These are phyloP conservation scores for Eulimnadia texana DNA, from an alignment of 1,140 invertebrate species.

Conservation along the genomic window DNA sequence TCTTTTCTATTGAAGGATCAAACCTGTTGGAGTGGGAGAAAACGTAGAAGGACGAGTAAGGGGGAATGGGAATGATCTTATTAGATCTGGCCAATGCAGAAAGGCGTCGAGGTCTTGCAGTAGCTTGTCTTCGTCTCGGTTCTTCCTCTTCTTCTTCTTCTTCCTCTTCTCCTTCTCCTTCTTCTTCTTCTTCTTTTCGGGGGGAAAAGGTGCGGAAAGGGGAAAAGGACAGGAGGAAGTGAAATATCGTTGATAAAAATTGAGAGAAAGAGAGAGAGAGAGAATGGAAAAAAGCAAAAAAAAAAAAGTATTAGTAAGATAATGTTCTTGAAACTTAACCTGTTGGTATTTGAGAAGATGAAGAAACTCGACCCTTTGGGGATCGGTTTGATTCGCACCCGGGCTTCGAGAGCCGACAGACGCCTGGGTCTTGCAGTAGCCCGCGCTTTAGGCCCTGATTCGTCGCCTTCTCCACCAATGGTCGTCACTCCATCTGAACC, in stretches of 20 bases:
- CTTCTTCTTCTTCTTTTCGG: conserved; percentile 22
- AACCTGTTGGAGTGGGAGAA: conserved; percentile 89
- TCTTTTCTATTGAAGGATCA: conserved; percentile 20
- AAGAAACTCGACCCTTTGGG: conserved; percentile 41
- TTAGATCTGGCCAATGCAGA: conserved; percentile 78
- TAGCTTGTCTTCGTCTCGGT: conserved; percentile 19
- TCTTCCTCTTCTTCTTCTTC: conserved; percentile 26
- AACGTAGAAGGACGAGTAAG: conserved; percentile 87
- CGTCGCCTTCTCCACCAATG: conserved; percentile 16
- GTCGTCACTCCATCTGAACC: conserved; percentile 34
- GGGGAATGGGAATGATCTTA: conserved; percentile 85
- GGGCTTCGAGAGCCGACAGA: conserved; percentile 47
- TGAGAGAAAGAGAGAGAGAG: conserved; percentile 8
- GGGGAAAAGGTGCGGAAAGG: background rate
- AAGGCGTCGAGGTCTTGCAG: conserved; percentile 38
- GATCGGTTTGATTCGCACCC: conserved; percentile 43
- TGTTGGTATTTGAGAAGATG: conserved; percentile 39
- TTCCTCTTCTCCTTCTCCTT: conserved; percentile 32
- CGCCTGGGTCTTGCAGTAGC: conserved; percentile 66
- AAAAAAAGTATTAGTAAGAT: conserved; percentile 11
- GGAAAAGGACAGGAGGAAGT: background rate
- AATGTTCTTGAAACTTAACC: conserved; percentile 21
- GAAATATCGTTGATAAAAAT: conserved; percentile 3
- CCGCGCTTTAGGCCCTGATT: conserved; percentile 38
- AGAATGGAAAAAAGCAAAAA: conserved; percentile 12